phyloP scores from a whole-genome alignment of 1,140 invertebrate genomes.

The Penaeus chinensis region DNA sequence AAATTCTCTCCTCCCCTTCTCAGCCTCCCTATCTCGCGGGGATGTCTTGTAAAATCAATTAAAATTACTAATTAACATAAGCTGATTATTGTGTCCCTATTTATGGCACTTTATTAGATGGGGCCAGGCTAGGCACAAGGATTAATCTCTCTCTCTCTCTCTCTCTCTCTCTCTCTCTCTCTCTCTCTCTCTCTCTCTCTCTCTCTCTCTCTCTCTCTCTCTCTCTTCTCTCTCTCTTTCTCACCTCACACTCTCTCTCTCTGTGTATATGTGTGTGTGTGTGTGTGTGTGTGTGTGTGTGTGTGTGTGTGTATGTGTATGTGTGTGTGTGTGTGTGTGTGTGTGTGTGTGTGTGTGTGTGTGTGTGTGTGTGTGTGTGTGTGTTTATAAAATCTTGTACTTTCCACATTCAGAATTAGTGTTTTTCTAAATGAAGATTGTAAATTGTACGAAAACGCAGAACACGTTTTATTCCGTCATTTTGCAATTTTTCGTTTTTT shows the following conservation, averaged over 20 bases:
- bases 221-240: not conserved
- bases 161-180: not conserved
- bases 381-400: too few relatives aligned
- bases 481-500: too few relatives aligned
- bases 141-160: slow-evolving; percentile 31
- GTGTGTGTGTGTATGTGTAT: too few relatives aligned
- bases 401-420: too few relatives aligned
- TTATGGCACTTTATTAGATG: slow-evolving; percentile 51
- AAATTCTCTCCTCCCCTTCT: not conserved
- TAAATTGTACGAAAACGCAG: too few relatives aligned
- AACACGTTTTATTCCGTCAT: too few relatives aligned
- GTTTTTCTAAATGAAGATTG: too few relatives aligned
- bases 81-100: slow-evolving; percentile 59
- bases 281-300: too few relatives aligned
- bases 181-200: slow-evolving; percentile 9
- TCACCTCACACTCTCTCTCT: slow-evolving; percentile 14
- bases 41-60: slow-evolving; percentile 55
- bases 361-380: too few relatives aligned
- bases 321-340: too few relatives aligned
- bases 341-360: too few relatives aligned
- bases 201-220: not conserved
- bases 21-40: not conserved
- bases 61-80: slow-evolving; percentile 62
- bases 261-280: too few relatives aligned
- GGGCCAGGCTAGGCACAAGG: slow-evolving; percentile 9